Base-by-base conservation (phyloP, 2,888 invertebrate species). In the Theretra japonica region DNA sequence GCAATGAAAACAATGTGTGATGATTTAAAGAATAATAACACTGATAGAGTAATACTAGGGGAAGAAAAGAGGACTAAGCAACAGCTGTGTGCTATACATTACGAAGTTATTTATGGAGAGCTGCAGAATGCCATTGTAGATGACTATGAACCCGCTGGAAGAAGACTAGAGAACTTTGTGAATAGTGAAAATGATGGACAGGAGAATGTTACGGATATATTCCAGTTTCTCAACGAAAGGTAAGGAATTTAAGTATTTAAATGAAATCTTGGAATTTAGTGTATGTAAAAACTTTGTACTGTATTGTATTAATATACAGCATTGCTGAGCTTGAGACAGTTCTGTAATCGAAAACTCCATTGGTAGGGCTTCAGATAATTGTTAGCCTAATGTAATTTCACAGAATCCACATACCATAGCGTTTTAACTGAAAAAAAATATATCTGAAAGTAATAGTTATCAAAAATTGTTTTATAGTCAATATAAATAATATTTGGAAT, bases 41-140 rank as follows among this genome's bases (percentile, higher is more conserved):
- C 77, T n/a, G 85, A 73, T 23, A 89, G 79, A 77, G 82, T 81
- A 58, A 88, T 93, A 71, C 68, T 94, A 48, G 83, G 79, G n/a
- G 89, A 86, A 53, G 85, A 84, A 56, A 79, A 83, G 15, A 88
- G 86, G 75, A 80, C 87, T 0, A 88, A 87, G 75, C 75, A 74
- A 28, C 89, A 90, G 65, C 80, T 94, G 17, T 94, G 94, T 81
- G 75, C 83, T 0, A 92, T 90, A 70, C 84, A 86, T 33, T 91
- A 90, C 75, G 78, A 78, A 74, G 71, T 82, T 0, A 79, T 94
- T n/a, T 92, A 89, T 75, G 80, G 77, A 28, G 80, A 80, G 2
- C 75, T 88, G 2, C 80, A 88, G 72, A 74, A 80, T 48, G 75
- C 75, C n/a, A 72, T 88, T 5, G 76, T 74, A 25, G 81, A 83